Evolutionary conservation across 2,797 vertebrate species (phyloP).

Genomic region (Periparus ater): DNA sequence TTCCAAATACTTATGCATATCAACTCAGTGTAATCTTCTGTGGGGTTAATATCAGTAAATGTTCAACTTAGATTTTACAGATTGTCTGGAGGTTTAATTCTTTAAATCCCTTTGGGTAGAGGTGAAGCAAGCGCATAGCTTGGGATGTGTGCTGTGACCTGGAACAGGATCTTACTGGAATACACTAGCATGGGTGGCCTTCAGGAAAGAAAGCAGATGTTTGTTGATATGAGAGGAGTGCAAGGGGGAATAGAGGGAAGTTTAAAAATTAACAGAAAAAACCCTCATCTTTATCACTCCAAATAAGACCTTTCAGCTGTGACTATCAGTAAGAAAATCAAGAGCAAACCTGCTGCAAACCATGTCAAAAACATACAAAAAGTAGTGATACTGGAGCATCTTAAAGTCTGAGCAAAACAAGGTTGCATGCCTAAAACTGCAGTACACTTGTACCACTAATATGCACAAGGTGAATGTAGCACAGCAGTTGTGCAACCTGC

Average conservation of each 20-base stretch:
- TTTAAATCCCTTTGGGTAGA: slow-evolving; percentile 42
- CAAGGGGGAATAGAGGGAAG: not conserved
- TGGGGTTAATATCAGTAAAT: slow-evolving; percentile 72
- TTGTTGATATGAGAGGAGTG: not conserved
- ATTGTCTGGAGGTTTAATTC: slow-evolving; percentile 66
- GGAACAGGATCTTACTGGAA: slow-evolving; percentile 71
- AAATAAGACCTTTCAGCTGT: slow-evolving; percentile 31
- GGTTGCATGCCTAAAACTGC: not conserved
- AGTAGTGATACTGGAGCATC: not conserved
- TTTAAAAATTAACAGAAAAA: slow-evolving; percentile 72
- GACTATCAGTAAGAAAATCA: slow-evolving; percentile 25
- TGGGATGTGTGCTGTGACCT: slow-evolving; percentile 27
- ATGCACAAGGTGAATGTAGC: not conserved
- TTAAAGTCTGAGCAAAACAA: not conserved
- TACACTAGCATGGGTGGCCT: slow-evolving; percentile 50
- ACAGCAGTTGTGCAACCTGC: not conserved
- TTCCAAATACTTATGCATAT: slow-evolving; percentile 21
- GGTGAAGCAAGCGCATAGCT: slow-evolving; percentile 26
- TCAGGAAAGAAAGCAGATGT: slow-evolving; percentile 31
- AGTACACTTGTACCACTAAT: not conserved
- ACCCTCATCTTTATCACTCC: not conserved
- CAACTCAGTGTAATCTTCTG: slow-evolving; percentile 62
- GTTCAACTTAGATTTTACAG: slow-evolving; percentile 74
- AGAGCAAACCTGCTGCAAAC: not conserved
- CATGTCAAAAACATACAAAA: not conserved